These are phyloP conservation scores for Trididemnum nubilum DNA, from an alignment of 23 tunicate genomes.

Conservation along the genomic window DNA sequence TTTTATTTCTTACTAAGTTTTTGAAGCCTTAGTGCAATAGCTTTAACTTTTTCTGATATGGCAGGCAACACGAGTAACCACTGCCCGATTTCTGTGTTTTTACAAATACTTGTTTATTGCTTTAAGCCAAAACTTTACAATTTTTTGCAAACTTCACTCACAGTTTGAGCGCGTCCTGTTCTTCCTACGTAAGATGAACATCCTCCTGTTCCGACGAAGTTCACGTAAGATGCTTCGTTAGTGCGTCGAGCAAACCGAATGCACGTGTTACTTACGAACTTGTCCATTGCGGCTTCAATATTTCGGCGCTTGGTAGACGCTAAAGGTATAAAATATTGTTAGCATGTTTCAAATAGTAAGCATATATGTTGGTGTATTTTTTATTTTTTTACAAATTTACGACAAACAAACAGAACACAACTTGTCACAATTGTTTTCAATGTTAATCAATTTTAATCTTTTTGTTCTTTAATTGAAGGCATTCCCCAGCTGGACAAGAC, in stretches of 20 bases:
- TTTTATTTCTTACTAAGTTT: too few species aligned
- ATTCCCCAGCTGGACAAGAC: too few species aligned
- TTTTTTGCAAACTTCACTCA: slow-evolving; percentile 22
- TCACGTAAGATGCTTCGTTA: slow-evolving; percentile 32
- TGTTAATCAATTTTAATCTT: too few species aligned
- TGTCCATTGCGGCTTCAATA: slow-evolving; percentile 18
- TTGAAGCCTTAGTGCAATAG: too few species aligned
- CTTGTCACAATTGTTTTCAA: too few species aligned
- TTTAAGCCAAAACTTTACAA: neutral
- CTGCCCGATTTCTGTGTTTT: too few species aligned
- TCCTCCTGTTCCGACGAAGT: slow-evolving; percentile 22
- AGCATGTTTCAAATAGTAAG: neutral
- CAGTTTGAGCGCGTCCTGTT: slow-evolving; percentile 37
- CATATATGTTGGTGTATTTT: neutral
- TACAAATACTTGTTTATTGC: too few species aligned
- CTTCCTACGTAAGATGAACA: slow-evolving; percentile 68
- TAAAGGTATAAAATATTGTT: neutral
- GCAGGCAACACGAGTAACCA: too few species aligned
- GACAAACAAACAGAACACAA: too few species aligned
- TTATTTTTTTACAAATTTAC: too few species aligned
- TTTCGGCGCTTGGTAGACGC: slow-evolving; percentile 4
- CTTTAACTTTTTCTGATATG: too few species aligned
- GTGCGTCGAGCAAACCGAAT: slow-evolving; percentile 32
- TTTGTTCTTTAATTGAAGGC: too few species aligned
- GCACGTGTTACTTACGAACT: slow-evolving; percentile 49